Base-by-base conservation (phyloP, 2,888 invertebrate genomes). In the Eretmocerus hayati region DNA sequence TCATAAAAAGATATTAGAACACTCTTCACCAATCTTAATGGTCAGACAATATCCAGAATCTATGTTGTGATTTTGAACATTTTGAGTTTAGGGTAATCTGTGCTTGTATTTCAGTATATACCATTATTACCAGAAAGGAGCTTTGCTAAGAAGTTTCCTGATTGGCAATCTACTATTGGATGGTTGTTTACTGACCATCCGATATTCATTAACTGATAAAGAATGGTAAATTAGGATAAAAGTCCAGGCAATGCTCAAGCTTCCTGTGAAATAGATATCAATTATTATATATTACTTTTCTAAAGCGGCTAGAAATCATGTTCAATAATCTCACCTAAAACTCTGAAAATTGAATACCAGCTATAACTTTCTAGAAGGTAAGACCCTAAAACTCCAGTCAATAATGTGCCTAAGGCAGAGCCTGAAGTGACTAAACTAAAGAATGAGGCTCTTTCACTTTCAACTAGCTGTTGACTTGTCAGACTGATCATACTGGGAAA, bases 401-500 rank as follows among this genome's bases (percentile, higher is more conserved):
- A 65, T 9, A 85, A 65, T 1, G 82, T 83, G 20, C 84, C 84
- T 63, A 75, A 72, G 40, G 75, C 76, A 5, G 75, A 75, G 19
- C 85, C 85, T 13, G 83, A 77, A 22, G 81, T 78, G 46, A 82
- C 74, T 54, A 82, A 68, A 51, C 83, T 81, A 66, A 82, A 84
- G 54, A 83, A 83, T 38, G 81, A 79, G 35, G 82, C 78, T 55
- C 83, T 75, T 60, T 85, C 83, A 48, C 74, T 74, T 56, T 80
- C 77, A 32, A 76, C 75, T 44, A 85, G 73, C 64, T 80, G 79
- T 68, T 79, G 77, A 58, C 83, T 81, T 39, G 83, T 80, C 43
- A 85, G 66, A 62, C 83, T 83, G 43, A 83, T 83, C 75, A 84
- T 77, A 59, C 81, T 79, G 42, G 85, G 85, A 69, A 81, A 82